Conservation (phyloP, 2,113 vertebrate genomes). For the Bolborhynchus lineola region DNA sequence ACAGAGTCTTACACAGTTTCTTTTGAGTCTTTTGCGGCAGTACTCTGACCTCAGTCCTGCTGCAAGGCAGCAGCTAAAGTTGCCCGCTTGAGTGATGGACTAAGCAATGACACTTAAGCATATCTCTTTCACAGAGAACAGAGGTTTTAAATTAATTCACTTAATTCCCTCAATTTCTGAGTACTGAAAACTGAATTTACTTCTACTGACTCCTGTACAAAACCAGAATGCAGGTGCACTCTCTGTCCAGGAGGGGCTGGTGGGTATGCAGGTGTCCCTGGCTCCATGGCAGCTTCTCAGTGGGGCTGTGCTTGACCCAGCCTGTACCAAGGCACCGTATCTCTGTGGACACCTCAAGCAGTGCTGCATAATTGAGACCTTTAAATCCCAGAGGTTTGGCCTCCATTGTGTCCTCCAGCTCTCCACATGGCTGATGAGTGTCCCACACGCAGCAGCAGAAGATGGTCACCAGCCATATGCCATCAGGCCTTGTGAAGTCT, state of each 20-base stretch:
- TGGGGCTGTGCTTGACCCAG: background rate
- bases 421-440: background rate
- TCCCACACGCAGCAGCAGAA: accelerated
- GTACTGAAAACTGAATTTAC: background rate
- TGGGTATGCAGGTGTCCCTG: background rate
- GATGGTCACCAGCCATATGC: too few species aligned
- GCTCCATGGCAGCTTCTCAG: accelerated
- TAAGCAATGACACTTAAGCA: accelerated
- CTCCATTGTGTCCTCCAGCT: accelerated
- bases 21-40: background rate
- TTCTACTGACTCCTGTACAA: background rate
- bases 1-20: background rate
- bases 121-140: accelerated
- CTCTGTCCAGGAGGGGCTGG: background rate
- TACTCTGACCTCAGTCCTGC: background rate
- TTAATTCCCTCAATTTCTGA: background rate
- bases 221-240: accelerated
- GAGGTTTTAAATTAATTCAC: background rate
- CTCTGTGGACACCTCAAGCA: accelerated
- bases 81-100: too few species aligned
- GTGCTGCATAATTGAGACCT: background rate
- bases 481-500: accelerated
- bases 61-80: background rate
- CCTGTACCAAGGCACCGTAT: accelerated
- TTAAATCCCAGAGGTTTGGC: background rate